Evolutionary conservation across 2,797 vertebrate genomes (phyloP), one percentile per base, ranked within the genome.

Genomic region (Takifugu ocellatus): DNA sequence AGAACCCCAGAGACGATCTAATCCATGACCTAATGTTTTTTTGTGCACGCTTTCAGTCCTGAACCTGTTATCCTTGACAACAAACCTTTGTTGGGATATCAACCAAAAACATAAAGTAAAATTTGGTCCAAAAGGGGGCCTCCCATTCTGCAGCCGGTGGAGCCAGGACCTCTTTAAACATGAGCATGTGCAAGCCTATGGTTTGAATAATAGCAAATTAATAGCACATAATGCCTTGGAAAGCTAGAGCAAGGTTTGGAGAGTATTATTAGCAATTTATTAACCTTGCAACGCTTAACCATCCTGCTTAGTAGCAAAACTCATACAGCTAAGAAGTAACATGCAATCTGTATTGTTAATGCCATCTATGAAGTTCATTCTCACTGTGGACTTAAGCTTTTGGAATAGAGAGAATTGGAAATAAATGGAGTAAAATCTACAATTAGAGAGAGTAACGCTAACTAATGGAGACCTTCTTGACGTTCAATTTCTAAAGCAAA

Each of bases 141-240:
- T 44, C 43, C 43, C 43, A 16, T 44, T 44, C n/a, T 44, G 43
- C 43, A 44, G 46, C 31, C 42, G 42, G 55, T 0, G 14, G 44
- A 66, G 74, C 56, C 57, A 53, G 49, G 14, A 25, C 50, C 45
- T 56, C 66, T 79, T 75, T 78, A 70, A 84, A 79, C 44, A 17
- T 24, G 17, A 25, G 61, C 62, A 58, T 46, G 51, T 75, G 60
- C 46, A 77, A 77, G 68, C 77, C 59, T 56, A 75, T 64, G 67
- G 70, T 81, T 76, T 75, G 42, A 78, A 77, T 77, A 82, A 77
- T 61, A 48, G 51, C 62, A 60, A 66, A 75, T 61, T 77, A 82
- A 77, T 61, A 48, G 51, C 62, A 60, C 65, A 75, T 61, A 74
- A 70, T 60, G 49, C 67, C 56, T 63, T 81, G 73, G 75, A 84